phyloP scores from a whole-genome alignment of 2,888 invertebrate genomes.

The Schrankia costaestrigalis region DNA sequence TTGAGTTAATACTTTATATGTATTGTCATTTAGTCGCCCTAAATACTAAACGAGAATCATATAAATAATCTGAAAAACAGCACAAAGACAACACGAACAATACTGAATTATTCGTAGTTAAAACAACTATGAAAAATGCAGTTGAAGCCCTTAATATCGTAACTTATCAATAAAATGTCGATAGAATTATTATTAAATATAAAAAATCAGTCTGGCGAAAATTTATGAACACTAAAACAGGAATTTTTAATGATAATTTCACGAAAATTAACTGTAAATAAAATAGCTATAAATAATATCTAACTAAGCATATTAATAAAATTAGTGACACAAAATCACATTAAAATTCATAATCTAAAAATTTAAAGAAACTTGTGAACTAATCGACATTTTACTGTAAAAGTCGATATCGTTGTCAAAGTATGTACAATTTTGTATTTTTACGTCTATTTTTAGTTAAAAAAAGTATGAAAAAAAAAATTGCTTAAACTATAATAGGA shows the following conservation, averaged over 20 bases:
- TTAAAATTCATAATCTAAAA: background rate
- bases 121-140: constrained; percentile 17
- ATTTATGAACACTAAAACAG: constrained; percentile 9
- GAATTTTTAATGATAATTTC: constrained; percentile 10
- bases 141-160: constrained; percentile 3
- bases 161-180: constrained; percentile 14
- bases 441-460: constrained; percentile 21
- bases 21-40: constrained; percentile 80
- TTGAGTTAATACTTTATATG: constrained; percentile 69
- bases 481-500: constrained; percentile 17
- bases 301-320: constrained; percentile 22
- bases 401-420: constrained; percentile 16
- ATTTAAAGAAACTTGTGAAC: background rate
- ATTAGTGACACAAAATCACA: background rate
- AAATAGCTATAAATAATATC: constrained; percentile 17
- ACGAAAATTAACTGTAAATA: constrained; percentile 6
- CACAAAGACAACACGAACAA: constrained; percentile 20
- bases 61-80: constrained; percentile 49
- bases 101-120: constrained; percentile 10
- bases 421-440: constrained; percentile 9
- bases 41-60: constrained; percentile 77
- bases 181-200: constrained; percentile 13
- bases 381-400: constrained; percentile 19
- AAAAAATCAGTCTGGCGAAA: constrained; percentile 28
- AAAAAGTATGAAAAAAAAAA: constrained; percentile 18